A percentile compares a stretch with the other conserved stretches of the same genome.
Evolutionary conservation across 1,140 invertebrate genomes (phyloP).

Genomic region (Acyrthosiphon pisum): DNA sequence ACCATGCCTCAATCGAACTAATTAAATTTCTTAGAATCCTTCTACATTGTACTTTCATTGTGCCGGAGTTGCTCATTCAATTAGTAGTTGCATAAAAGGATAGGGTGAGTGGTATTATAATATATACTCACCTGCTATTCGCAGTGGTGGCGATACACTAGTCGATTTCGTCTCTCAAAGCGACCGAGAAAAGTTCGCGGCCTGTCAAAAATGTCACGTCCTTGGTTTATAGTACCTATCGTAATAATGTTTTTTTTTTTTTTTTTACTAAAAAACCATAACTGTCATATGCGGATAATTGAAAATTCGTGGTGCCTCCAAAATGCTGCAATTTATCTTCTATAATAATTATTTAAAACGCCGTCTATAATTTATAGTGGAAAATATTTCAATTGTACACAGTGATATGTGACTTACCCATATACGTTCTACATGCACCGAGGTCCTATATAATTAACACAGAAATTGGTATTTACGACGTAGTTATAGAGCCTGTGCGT

Average conservation of each 20-base stretch:
- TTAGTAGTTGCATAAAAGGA: conserved; percentile 29
- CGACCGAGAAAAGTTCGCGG: not conserved
- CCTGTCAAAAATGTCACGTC: not conserved
- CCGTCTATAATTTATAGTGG: not conserved
- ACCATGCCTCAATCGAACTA: conserved; percentile 7
- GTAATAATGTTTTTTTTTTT: not conserved
- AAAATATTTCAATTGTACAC: not conserved
- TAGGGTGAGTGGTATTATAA: not conserved
- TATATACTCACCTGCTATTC: not conserved
- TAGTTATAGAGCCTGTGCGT: not conserved
- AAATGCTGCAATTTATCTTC: not conserved
- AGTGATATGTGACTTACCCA: not conserved
- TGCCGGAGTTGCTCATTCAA: not conserved
- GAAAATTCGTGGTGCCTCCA: not conserved
- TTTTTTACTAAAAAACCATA: not conserved
- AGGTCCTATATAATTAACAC: not conserved
- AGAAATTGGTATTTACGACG: not conserved
- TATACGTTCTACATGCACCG: not conserved
- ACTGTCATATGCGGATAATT: not conserved
- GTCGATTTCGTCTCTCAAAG: not conserved
- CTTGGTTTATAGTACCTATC: not conserved
- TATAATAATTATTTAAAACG: not conserved
- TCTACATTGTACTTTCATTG: not conserved
- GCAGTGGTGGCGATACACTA: too few species aligned
- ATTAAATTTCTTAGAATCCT: conserved; percentile 33